phyloP scores from a whole-genome alignment of 2,888 invertebrate species.

The Automeris io region DNA sequence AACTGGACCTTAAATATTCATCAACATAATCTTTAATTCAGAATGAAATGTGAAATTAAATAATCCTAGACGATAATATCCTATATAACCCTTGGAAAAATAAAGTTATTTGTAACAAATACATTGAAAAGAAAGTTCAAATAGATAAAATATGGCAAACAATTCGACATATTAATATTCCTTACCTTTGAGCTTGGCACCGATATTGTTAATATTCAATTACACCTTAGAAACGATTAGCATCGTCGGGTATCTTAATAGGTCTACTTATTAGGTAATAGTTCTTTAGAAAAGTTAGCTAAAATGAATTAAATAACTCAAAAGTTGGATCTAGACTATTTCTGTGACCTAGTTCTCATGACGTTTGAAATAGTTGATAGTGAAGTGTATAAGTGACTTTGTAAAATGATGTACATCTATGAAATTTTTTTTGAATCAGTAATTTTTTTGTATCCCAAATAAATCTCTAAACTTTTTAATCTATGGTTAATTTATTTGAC shows the following conservation, averaged over 20 bases:
- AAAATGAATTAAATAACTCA: conserved; percentile 35
- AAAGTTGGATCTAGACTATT: conserved; percentile 45
- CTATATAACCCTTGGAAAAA: conserved; percentile 22
- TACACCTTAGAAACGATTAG: conserved; percentile 33
- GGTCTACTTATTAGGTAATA: conserved; percentile 23
- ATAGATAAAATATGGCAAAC: conserved; percentile 70
- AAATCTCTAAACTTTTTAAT: too few species aligned
- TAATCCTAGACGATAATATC: conserved; percentile 17
- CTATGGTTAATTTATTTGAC: neutral
- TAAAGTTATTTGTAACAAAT: conserved; percentile 25
- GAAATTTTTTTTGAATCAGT: neutral
- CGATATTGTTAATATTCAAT: conserved; percentile 34
- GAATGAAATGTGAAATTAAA: conserved; percentile 7
- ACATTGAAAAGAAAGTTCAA: conserved; percentile 50
- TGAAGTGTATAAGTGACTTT: neutral
- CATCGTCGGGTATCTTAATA: conserved; percentile 35
- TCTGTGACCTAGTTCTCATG: conserved; percentile 66
- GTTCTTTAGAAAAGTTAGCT: conserved; percentile 27
- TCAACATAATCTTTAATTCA: conserved; percentile 20
- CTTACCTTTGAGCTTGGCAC: conserved; percentile 50
- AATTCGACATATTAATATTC: conserved; percentile 39
- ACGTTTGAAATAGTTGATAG: conserved; percentile 37
- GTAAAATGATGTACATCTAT: neutral
- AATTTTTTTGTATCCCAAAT: too few species aligned
- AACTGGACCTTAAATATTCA: conserved; percentile 34